Base-by-base conservation (phyloP, 1,140 invertebrate species). In the Agrypnia vestita region DNA sequence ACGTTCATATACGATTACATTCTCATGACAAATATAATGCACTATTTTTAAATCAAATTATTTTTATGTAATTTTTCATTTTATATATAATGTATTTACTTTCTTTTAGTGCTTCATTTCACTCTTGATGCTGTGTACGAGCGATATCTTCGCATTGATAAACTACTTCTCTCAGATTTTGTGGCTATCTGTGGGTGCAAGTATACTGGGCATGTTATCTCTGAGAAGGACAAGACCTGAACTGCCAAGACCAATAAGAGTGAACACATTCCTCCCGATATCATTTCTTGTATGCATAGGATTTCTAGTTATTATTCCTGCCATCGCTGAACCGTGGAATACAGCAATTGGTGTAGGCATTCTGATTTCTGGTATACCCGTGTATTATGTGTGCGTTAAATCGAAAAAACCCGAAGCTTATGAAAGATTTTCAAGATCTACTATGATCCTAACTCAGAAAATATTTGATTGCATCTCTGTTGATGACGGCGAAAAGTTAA, bases 301-400 rank as follows among this genome's bases (percentile, higher is more conserved):
- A 44, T 97, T 96, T 81, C 88, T 98, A 51, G 94, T 98, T 35
- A 90, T 95, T 15, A 91, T 97, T 44, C 97, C 97, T 0, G 94
- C 95, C 80, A 93, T 95, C 56, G 92, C 92, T 11, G 91, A 93
- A 73, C 95, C 96, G 0, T 91, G 87, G 81, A 96, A 97, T 88
- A 95, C 97, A 11, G 94, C 94, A 0, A 93, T 98, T 55, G 97
- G 97, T 13, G 86, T 96, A 11, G 90, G 90, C 10, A 96, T 99
- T 53, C 95, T 98, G 46, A 84, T 95, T 0, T 95, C 96, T 7
- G 97, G 97, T 9, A 94, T 99, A 79, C 98, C 98, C 0, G 94
- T 98, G 3, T 99, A 98, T 87, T 92, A 94, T 59, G 79, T 97
- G 0, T 97, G 96, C 82, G 96, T 98, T 19, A 91, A 91, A 77